Evolutionary conservation across 2,888 invertebrate genomes (phyloP).

Genomic region (Leptura quadrifasciata): DNA sequence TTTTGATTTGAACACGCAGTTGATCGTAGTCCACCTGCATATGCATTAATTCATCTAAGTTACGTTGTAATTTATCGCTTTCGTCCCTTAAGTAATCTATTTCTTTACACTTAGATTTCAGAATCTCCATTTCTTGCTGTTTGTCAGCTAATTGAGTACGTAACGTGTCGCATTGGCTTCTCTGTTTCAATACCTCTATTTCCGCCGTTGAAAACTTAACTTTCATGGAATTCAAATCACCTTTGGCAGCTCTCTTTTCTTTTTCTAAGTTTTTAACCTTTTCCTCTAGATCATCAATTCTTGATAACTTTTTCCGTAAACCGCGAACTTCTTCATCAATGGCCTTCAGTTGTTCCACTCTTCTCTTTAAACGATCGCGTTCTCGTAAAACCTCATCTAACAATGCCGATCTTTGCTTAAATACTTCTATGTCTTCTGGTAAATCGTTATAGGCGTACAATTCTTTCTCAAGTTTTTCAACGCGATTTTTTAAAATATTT

Average conservation of each 20-base stretch:
- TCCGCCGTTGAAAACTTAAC: conserved; percentile 57
- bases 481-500: conserved; percentile 61
- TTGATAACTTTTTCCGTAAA: conserved; percentile 55
- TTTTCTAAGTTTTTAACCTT: conserved; percentile 53
- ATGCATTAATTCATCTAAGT: conserved; percentile 62
- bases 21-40: conserved; percentile 68
- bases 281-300: conserved; percentile 64
- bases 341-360: conserved; percentile 58
- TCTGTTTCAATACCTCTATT: conserved; percentile 57
- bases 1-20: conserved; percentile 63
- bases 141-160: conserved; percentile 58
- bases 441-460: conserved; percentile 62
- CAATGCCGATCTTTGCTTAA: conserved; percentile 63
- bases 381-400: conserved; percentile 64
- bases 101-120: conserved; percentile 60
- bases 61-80: conserved; percentile 63
- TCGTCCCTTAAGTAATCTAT: conserved; percentile 68
- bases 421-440: conserved; percentile 65
- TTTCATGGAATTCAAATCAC: conserved; percentile 57
- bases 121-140: conserved; percentile 65
- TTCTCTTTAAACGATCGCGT: conserved; percentile 61
- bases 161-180: conserved; percentile 62
- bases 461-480: conserved; percentile 64
- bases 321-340: conserved; percentile 60
- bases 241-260: conserved; percentile 53